Evolutionary conservation across 2,888 invertebrate genomes (phyloP).

Genomic region (Serrognathus titanus): DNA sequence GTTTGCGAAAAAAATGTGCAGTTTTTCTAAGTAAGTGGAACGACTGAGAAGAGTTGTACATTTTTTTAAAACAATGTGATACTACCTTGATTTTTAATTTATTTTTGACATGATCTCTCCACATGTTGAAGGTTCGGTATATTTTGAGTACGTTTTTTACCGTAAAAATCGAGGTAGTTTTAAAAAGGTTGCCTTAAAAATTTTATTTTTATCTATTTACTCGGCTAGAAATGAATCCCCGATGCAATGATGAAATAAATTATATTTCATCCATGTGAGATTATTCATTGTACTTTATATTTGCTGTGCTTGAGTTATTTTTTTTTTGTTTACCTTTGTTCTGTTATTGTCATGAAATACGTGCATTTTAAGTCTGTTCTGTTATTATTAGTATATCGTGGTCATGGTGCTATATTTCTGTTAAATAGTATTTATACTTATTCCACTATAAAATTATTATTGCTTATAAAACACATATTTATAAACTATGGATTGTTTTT

Average conservation of each 20-base stretch:
- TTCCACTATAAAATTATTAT: conserved; percentile 21
- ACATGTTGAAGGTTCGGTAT: not conserved
- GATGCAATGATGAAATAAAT: no score
- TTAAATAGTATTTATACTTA: conserved; percentile 22
- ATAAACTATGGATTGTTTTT: conserved; percentile 20
- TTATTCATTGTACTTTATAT: no score
- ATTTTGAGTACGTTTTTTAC: not conserved
- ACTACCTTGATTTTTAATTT: conserved; percentile 12
- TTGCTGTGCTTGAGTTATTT: not conserved
- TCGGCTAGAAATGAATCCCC: no score
- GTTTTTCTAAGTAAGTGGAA: conserved; percentile 12
- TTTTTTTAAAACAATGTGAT: conserved; percentile 15
- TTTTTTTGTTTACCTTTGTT: conserved; percentile 3
- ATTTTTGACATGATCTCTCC: conserved; percentile 14
- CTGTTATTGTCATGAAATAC: not conserved
- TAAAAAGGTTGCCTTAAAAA: conserved; percentile 20
- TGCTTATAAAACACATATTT: conserved; percentile 19
- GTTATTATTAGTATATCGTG: conserved; percentile 16
- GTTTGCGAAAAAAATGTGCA: conserved; percentile 9
- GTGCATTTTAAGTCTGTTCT: not conserved
- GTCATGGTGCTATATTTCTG: conserved; percentile 22
- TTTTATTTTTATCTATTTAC: conserved; percentile 14
- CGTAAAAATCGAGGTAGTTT: conserved; percentile 9
- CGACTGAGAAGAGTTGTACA: conserved; percentile 2
- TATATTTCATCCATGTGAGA: no score